Conservation (phyloP, 2,113 vertebrate genomes). For the Empidonax traillii region DNA sequence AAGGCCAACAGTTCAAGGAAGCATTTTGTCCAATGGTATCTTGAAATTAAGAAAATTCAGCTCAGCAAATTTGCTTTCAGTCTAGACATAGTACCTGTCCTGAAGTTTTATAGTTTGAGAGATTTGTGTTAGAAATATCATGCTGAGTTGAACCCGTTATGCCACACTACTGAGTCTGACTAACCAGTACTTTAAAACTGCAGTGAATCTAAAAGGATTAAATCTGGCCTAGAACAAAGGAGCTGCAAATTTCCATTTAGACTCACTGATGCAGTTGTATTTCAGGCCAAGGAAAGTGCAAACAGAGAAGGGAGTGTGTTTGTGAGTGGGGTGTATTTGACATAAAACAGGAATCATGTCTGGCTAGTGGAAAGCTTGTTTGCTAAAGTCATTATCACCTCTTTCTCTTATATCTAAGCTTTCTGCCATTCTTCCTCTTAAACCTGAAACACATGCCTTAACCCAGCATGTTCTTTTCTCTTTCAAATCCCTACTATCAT, state of each 20-base stretch:
- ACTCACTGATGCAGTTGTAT: neutral
- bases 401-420: neutral
- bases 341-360: constrained; percentile 3
- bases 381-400: constrained; percentile 54
- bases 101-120: neutral
- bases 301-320: neutral
- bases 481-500: neutral
- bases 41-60: neutral
- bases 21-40: neutral
- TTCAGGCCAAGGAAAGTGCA: neutral
- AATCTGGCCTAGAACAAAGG: neutral
- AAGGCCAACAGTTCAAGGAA: neutral
- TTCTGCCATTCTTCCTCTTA: constrained; percentile 22
- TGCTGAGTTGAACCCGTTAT: neutral
- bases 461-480: neutral
- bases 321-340: constrained; percentile 13
- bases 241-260: neutral
- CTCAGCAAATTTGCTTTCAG: neutral
- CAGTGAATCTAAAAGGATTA: neutral
- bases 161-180: neutral
- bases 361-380: constrained; percentile 1
- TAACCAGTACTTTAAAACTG: neutral
- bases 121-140: neutral
- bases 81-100: neutral
- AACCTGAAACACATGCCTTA: neutral